Base-by-base conservation (phyloP, 2,888 invertebrate species). In the Torymus texanus region DNA sequence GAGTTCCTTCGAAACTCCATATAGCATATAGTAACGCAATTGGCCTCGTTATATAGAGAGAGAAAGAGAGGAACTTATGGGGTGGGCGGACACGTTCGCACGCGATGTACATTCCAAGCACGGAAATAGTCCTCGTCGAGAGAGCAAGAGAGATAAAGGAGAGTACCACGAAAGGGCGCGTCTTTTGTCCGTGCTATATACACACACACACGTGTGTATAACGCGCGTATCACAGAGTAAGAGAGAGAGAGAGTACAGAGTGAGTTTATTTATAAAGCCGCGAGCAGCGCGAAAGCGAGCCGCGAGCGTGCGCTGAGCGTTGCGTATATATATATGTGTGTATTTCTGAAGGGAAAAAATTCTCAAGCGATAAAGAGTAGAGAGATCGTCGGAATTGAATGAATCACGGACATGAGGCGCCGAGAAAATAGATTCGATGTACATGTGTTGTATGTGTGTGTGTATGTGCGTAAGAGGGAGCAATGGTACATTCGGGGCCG, bases 231-330 rank as follows among this genome's bases (percentile, higher is more conserved):
- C 59, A 53, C 58, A 14, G 56, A 53, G 51, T 24, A 53, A 59
- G 13, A 53, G 67, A 73, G 62, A 51, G 51, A 59, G 59, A 41
- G 13, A 51, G 16, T 24, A 21, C 51, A n/a, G 21, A 61, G 56
- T 8, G 66, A 14, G 62, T 76, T 80, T 80, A 80, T 80, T 80
- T 80, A 80, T 80, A 80, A 80, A 68, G 63, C 11, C 65, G 50
- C 14, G 41, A 24, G 16, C 14, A 65, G 65, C 18, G 65, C 29
- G 53, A n/a, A 51, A 16, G 41, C 55, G 24, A 11, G 55, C 13
- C 16, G 56, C 24, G 29, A 29, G 62, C 10, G 11, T 18, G 10
- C 59, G 21, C n/a, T 21, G 21, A 1, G 21, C 21, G 21, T 21
- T 21, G 12, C n/a, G 12, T 65, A 18, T 24, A 24, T 59, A 61